phyloP scores from a whole-genome alignment of 2,888 invertebrate genomes.

The Abrostola triplasia region DNA sequence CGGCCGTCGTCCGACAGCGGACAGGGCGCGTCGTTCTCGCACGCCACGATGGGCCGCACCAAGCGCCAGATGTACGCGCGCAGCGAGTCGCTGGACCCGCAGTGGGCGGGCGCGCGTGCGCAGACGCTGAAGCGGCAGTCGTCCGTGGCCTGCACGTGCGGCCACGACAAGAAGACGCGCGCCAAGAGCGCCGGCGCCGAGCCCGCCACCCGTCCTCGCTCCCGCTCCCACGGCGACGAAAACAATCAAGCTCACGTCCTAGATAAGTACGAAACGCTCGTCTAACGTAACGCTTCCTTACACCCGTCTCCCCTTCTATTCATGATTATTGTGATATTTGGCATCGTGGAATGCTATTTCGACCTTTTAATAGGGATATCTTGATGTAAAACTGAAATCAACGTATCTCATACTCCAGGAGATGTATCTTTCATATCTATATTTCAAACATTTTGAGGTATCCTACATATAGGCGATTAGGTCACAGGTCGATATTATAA shows the following conservation, averaged over 20 bases:
- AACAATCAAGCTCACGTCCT: constrained; percentile 78
- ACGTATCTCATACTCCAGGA: constrained; percentile 26
- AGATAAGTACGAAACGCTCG: constrained; percentile 86
- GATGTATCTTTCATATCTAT: constrained; percentile 45
- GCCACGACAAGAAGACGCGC: constrained; percentile 82
- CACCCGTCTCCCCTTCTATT: constrained; percentile 22
- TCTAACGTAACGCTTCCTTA: constrained; percentile 62
- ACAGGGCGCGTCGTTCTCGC: constrained; percentile 66
- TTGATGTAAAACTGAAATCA: constrained; percentile 26
- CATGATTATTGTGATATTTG: constrained; percentile 60
- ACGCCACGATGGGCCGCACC: constrained; percentile 73
- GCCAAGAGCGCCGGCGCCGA: constrained; percentile 71
- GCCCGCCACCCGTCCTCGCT: constrained; percentile 67
- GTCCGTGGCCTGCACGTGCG: constrained; percentile 84
- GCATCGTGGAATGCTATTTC: constrained; percentile 46
- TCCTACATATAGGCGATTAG: constrained; percentile 43
- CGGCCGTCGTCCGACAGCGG: constrained; percentile 73
- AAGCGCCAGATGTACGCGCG: constrained; percentile 74
- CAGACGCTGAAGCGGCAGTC: constrained; percentile 82
- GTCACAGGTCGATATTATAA: constrained; percentile 52
- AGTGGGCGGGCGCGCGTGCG: constrained; percentile 74
- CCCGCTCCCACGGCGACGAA: constrained; percentile 82
- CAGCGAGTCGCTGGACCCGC: constrained; percentile 82
- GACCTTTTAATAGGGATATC: constrained; percentile 36
- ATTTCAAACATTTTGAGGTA: constrained; percentile 46